Evolutionary conservation across 2,797 vertebrate species (phyloP), one percentile per base, ranked within the genome.

Genomic region (Antennarius maculatus): DNA sequence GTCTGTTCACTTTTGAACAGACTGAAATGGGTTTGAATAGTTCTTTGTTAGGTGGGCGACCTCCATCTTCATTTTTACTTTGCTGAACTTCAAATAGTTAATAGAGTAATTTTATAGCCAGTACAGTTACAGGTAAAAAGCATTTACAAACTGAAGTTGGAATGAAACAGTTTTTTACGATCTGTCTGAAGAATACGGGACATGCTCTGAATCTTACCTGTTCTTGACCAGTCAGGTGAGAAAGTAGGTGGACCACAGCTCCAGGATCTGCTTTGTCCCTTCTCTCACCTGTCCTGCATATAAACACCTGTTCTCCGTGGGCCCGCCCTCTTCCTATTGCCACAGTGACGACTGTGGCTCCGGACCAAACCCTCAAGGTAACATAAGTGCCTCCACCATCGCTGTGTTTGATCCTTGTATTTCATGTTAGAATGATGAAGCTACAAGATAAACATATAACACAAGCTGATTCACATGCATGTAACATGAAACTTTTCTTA

Each of bases 231-330:
- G 42, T 77, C 76, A 34, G 61, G 23, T 71, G 76, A 76, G 54
- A 49, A 48, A 23, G 50, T 15, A 34, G 13, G 50, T 42, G 74
- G 59, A 54, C 46, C 18, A 47, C 74, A 62, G 66, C 65, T 85
- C 62, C 70, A 54, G 66, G 74, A 83, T 74, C 61, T 85, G 75
- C 69, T 80, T 79, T 76, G 45, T 8, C 52, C 79, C 12, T n/a
- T 5, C 47, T 60, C 79, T 82, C 76, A 89, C 84, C 88, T 84
- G 79, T 23, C 43, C 29, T 1, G 2, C 68, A 81, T 93, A 94
- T 93, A 94, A 92, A 84, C 82, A 89, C 85, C 84, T 82, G 84
- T 23, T 62, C 67, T 41, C 11, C 54, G 68, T 1, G 16, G 75
- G 1, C 83, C 83, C 85, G 63, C 84, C 92, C 79, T 43, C 62